Base-by-base conservation (phyloP, 2,888 invertebrate genomes). In the Cephalotes varians region DNA sequence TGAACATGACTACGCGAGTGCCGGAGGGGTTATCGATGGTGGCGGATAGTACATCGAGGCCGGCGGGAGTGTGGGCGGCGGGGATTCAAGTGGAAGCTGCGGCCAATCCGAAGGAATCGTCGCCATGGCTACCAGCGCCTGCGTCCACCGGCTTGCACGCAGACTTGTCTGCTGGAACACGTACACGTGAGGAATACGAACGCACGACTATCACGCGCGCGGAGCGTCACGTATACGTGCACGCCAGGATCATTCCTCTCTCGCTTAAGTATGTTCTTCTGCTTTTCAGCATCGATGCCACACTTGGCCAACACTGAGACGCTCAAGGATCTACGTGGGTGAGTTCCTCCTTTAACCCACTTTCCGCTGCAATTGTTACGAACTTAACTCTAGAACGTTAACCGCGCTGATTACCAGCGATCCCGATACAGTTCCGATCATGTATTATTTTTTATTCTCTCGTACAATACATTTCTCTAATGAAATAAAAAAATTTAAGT, bases 71-170 rank as follows among this genome's bases (percentile, higher is more conserved):
- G 87, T 88, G 86, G 88, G 88, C 88, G 90, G 90, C 88, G 91
- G 93, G 93, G 92, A 92, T 92, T 92, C 92, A 91, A 93, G 93
- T 93, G 93, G 93, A 93, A 92, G 93, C 93, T 93, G 93, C 88
- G 93, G 93, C 94, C 94, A 94, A 94, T 94, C 94, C 94, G 93
- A 94, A 94, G 94, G 93, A 94, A 93, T 93, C 93, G 94, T 94
- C 92, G 92, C 91, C 93, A 94, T 94, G 93, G 91, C 92, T 93
- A 94, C 94, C 92, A 90, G 94, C 94, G 93, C 94, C 93, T 94
- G 94, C 93, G 93, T 93, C 91, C 92, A 91, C 88, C 89, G 90
- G 86, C 85, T 88, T 84, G 85, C 88, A 85, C 84, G 84, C 86
- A 88, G 88, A 87, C 88, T 85, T 88, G 79, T 54, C 28, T 56